Conservation (phyloP, 1,140 invertebrate genomes). For the Bombus ignitus region DNA sequence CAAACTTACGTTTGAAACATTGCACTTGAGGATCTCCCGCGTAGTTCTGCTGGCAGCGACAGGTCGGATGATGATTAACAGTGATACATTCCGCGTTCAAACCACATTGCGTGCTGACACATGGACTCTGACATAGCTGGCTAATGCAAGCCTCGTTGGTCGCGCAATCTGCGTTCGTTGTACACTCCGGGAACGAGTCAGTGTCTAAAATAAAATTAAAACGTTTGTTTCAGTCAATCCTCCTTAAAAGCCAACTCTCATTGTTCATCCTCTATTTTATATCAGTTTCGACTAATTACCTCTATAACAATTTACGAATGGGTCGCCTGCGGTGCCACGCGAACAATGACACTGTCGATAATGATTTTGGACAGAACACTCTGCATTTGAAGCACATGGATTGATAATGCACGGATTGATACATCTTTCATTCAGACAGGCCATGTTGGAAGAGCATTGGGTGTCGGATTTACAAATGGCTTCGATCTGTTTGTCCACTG, state of each 20-base stretch:
- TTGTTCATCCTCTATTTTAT: neutral
- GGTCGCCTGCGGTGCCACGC: constrained; percentile 89
- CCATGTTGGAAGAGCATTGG: constrained; percentile 87
- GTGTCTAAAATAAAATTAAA: constrained; percentile 73
- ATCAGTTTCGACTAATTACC: constrained; percentile 77
- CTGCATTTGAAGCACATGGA: constrained; percentile 90
- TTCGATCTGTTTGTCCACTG: constrained; percentile 78
- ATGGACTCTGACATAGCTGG: constrained; percentile 90
- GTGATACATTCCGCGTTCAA: constrained; percentile 90
- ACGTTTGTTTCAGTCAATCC: neutral
- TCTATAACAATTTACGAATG: constrained; percentile 90
- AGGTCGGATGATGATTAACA: constrained; percentile 89
- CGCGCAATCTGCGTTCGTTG: constrained; percentile 88
- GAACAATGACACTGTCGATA: constrained; percentile 91
- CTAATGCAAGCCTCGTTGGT: constrained; percentile 90
- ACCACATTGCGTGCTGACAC: constrained; percentile 91
- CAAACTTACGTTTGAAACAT: constrained; percentile 92
- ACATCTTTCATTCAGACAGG: constrained; percentile 89
- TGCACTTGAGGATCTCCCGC: constrained; percentile 93
- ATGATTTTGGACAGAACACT: constrained; percentile 90
- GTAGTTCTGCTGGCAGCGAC: constrained; percentile 91
- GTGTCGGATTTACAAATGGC: constrained; percentile 87
- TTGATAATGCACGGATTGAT: constrained; percentile 90
- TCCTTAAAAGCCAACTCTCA: neutral
- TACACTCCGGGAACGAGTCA: constrained; percentile 86